Evolutionary conservation across 1,140 invertebrate species (phyloP).

Genomic region (Papilio machaon): DNA sequence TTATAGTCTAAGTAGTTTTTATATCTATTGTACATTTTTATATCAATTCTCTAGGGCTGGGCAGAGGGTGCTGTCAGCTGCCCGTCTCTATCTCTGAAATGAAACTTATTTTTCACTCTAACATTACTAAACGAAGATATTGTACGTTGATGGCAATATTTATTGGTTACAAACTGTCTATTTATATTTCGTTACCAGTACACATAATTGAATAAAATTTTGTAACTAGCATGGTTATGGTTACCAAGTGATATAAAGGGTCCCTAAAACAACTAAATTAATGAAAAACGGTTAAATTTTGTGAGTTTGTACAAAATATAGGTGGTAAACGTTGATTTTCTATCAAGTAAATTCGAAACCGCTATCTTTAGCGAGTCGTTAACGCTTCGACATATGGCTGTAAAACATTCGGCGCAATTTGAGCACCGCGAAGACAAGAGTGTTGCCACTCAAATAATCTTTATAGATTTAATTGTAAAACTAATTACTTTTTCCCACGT

Average conservation of each 20-base stretch:
- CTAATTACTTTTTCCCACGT: constrained; percentile 34
- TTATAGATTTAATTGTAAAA: constrained; percentile 32
- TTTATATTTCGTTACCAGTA: neutral
- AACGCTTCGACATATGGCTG: constrained; percentile 60
- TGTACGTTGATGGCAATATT: too few relatives aligned
- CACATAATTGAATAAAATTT: neutral
- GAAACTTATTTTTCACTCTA: neutral
- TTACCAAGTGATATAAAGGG: constrained; percentile 4
- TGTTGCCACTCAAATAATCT: constrained; percentile 15
- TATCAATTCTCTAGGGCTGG: too few relatives aligned
- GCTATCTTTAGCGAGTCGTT: constrained; percentile 75
- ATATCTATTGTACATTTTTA: too few relatives aligned
- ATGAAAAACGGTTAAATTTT: constrained; percentile 40
- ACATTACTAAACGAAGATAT: too few relatives aligned
- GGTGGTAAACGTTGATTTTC: constrained; percentile 71
- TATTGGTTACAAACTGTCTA: neutral
- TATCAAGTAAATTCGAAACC: constrained; percentile 69
- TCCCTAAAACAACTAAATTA: constrained; percentile 49
- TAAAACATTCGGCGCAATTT: constrained; percentile 58
- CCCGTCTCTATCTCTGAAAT: neutral
- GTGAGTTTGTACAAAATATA: constrained; percentile 45
- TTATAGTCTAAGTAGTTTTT: too few relatives aligned
- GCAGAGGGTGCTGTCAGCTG: too few relatives aligned
- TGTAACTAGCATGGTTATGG: neutral
- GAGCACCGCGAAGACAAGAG: constrained; percentile 31